Conservation (phyloP, 2,113 vertebrate genomes). For the Melanostigma gelatinosum region DNA sequence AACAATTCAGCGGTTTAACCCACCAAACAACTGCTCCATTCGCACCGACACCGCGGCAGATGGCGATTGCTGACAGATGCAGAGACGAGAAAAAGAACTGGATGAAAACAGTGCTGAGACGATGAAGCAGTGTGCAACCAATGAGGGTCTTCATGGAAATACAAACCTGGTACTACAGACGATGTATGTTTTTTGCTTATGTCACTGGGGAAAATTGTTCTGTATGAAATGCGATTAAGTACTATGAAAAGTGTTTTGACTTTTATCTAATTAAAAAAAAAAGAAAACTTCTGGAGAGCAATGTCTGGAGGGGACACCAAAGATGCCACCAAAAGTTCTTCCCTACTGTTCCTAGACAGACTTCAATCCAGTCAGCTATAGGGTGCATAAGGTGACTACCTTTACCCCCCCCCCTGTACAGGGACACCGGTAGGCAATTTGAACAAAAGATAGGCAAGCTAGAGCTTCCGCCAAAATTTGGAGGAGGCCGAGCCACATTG, state of each 20-base stretch:
- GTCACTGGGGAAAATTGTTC: neutral
- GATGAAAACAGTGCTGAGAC: constrained; percentile 1
- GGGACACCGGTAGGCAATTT: too few species aligned
- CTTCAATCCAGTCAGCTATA: neutral
- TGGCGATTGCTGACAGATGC: constrained; percentile 24
- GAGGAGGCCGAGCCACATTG: too few species aligned
- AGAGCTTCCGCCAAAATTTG: neutral
- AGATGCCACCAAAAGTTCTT: too few species aligned
- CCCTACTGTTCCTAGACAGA: neutral
- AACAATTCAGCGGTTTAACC: constrained; percentile 17
- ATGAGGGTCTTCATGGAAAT: neutral
- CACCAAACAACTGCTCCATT: neutral
- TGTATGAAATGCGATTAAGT: neutral
- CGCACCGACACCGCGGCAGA: constrained; percentile 8
- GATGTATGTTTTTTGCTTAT: neutral
- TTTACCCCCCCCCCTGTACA: too few species aligned
- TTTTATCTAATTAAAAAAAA: too few species aligned
- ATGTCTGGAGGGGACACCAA: too few species aligned
- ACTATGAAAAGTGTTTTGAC: neutral
- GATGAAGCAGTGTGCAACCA: neutral
- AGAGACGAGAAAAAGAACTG: neutral
- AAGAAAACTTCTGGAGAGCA: too few species aligned
- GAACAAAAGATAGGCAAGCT: too few species aligned
- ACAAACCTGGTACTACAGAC: neutral
- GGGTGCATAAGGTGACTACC: neutral